These are phyloP conservation scores for Branchinecta lindahli DNA, from an alignment of 1,140 invertebrate species.

Conservation along the genomic window DNA sequence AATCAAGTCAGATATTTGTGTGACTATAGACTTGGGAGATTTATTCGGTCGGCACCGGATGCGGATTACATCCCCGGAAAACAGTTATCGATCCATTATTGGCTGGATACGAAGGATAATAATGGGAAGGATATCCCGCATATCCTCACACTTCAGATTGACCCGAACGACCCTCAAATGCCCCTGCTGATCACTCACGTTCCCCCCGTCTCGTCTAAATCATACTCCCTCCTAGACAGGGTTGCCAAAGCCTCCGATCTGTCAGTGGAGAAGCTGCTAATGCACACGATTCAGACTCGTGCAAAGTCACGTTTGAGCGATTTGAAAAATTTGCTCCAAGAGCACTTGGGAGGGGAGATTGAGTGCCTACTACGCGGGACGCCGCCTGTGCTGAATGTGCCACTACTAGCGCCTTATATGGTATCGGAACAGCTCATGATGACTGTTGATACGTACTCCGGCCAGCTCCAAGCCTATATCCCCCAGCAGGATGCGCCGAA, in stretches of 20 bases:
- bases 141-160: slow-evolving; percentile 71
- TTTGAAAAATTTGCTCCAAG: slow-evolving; percentile 56
- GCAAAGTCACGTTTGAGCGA: slow-evolving; percentile 63
- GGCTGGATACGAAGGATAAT: slow-evolving; percentile 46
- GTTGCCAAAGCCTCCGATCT: slow-evolving; percentile 67
- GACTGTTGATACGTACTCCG: slow-evolving; percentile 86
- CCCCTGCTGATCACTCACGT: slow-evolving; percentile 72
- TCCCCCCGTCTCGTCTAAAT: slow-evolving; percentile 59
- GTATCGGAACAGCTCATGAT: slow-evolving; percentile 76
- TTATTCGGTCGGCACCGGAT: slow-evolving; percentile 50
- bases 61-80: slow-evolving; percentile 82
- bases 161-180: slow-evolving; percentile 53
- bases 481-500: slow-evolving; percentile 61
- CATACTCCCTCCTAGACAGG: slow-evolving; percentile 55
- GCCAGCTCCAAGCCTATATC: slow-evolving; percentile 65
- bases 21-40: slow-evolving; percentile 69
- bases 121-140: slow-evolving; percentile 71
- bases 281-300: slow-evolving; percentile 90
- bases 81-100: slow-evolving; percentile 79
- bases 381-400: slow-evolving; percentile 75
- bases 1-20: slow-evolving; percentile 69
- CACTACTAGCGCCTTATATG: slow-evolving; percentile 70
- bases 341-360: slow-evolving; percentile 52
- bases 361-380: slow-evolving; percentile 59
- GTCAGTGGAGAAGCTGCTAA: slow-evolving; percentile 85